A percentile compares a stretch with the other conserved stretches of the same genome.
These are phyloP conservation scores for Drosophila chauvacae DNA, from an alignment of 1,140 invertebrate species.

Conservation along the genomic window DNA sequence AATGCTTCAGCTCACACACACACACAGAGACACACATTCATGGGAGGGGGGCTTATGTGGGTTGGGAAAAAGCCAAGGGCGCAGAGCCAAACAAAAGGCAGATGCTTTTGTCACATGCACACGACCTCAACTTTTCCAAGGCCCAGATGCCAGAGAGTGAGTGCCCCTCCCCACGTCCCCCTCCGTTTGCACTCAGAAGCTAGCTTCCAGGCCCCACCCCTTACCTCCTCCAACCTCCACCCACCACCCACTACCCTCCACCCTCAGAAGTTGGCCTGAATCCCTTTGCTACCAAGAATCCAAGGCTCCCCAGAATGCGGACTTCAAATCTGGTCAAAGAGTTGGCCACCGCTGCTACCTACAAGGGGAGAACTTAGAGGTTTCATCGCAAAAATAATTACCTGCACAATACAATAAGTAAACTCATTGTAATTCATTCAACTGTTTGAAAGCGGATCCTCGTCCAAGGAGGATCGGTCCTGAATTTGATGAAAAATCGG, in stretches of 20 bases:
- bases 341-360: not conserved
- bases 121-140: constrained; percentile 38
- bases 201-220: not conserved
- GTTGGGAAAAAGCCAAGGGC: constrained; percentile 53
- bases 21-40: constrained; percentile 23
- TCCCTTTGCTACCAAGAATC: constrained; percentile 17
- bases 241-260: no score
- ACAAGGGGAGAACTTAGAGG: not conserved
- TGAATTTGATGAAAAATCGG: no score
- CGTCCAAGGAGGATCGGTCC: no score
- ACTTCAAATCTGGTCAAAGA: constrained; percentile 31
- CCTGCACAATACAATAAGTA: not conserved
- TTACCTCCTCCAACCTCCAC: not conserved
- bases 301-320: constrained; percentile 22
- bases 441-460: no score
- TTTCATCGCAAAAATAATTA: not conserved
- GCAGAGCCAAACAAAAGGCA: constrained; percentile 74
- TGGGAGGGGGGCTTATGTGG: not conserved
- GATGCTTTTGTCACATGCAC: constrained; percentile 77
- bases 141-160: constrained; percentile 32
- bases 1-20: constrained; percentile 70
- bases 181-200: not conserved
- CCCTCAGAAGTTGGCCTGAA: not conserved
- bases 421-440: not conserved
- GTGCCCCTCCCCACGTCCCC: not conserved